phyloP scores from a whole-genome alignment of 2,888 invertebrate species.

The Tetheella fluctuosa region DNA sequence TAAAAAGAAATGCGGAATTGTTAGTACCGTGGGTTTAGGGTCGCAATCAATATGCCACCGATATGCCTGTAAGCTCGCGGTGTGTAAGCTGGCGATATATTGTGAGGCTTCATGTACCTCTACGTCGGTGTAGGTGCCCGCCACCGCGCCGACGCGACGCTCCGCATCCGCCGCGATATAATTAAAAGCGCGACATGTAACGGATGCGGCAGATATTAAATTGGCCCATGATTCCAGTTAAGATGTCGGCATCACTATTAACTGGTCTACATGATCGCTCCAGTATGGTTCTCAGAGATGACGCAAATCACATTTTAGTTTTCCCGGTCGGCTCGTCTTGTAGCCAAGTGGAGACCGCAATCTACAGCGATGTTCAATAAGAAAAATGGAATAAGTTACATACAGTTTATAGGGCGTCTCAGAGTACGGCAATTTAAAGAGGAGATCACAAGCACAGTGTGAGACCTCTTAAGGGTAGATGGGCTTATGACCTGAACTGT shows the following conservation, averaged over 20 bases:
- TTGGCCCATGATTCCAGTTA: background rate
- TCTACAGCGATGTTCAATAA: background rate
- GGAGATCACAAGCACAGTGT: no score
- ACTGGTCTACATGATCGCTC: background rate
- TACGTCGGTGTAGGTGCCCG: background rate
- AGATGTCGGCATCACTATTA: background rate
- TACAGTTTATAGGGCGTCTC: no score
- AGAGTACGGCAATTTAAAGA: no score
- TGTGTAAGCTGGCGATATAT: background rate
- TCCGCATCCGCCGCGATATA: background rate
- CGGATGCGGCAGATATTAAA: constrained; percentile 10
- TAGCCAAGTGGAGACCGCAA: background rate
- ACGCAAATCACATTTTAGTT: background rate
- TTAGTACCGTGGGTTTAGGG: background rate
- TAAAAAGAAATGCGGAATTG: background rate
- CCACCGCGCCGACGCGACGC: background rate
- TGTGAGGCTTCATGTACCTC: constrained; percentile 3
- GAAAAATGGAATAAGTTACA: background rate
- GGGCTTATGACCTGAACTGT: no score
- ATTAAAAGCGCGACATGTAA: background rate
- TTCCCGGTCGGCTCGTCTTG: no score
- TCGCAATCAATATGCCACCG: constrained; percentile 1
- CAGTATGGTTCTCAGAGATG: background rate
- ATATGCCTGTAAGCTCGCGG: background rate
- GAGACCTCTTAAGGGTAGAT: no score